phyloP scores from a whole-genome alignment of 1,140 invertebrate genomes.

The Liolophura sinensis region DNA sequence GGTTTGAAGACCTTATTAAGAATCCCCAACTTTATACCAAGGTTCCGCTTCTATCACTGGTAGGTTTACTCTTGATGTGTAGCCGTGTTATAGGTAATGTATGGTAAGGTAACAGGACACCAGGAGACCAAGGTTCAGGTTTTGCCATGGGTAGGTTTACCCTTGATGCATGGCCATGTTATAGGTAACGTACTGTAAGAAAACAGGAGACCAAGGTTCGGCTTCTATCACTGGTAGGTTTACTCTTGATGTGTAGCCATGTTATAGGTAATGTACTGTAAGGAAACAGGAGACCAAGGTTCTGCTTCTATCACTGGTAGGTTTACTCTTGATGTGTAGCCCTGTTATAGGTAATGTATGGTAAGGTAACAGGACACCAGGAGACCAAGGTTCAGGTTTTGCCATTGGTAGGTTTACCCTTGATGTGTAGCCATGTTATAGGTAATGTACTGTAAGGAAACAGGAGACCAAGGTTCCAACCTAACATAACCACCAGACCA shows the following conservation, averaged over 20 bases:
- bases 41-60: constrained; percentile 99
- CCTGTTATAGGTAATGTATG: too few relatives aligned
- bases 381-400: too few relatives aligned
- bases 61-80: constrained; percentile 57
- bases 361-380: too few relatives aligned
- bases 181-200: too few relatives aligned
- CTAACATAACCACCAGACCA: too few relatives aligned
- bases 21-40: constrained; percentile 97
- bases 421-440: constrained; percentile 1
- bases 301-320: not conserved
- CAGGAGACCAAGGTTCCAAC: too few relatives aligned
- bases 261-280: too few relatives aligned
- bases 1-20: constrained; percentile 90
- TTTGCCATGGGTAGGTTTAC: not conserved
- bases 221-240: constrained; percentile 1
- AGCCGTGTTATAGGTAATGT: constrained; percentile 2
- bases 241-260: not conserved
- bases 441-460: too few relatives aligned
- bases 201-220: too few relatives aligned
- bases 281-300: too few relatives aligned
- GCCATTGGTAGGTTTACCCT: not conserved
- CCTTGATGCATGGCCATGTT: not conserved
- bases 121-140: not conserved
- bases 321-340: not conserved
- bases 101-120: too few relatives aligned